phyloP scores from a whole-genome alignment of 2,113 vertebrate species.

The Petrocephalus zakoni region DNA sequence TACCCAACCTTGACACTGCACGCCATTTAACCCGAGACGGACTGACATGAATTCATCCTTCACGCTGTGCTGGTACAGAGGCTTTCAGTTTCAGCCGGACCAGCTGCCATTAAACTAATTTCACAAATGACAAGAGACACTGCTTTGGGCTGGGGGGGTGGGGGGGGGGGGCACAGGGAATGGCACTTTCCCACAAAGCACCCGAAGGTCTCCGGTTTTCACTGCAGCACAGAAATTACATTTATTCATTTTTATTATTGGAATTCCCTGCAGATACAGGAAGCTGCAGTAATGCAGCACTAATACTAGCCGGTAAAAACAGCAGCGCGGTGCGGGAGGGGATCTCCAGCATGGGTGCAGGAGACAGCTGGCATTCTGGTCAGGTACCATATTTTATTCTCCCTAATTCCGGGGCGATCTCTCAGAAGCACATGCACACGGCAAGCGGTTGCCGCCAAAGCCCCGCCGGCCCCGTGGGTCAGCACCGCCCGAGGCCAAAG shows the following conservation, averaged over 20 bases:
- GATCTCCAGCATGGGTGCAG: neutral
- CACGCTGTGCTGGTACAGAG: neutral
- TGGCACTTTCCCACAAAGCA: neutral
- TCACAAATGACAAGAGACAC: slow-evolving; percentile 32
- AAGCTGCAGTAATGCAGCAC: neutral
- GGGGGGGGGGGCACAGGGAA: neutral
- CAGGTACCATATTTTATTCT: neutral
- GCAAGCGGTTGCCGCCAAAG: neutral
- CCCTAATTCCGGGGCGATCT: neutral
- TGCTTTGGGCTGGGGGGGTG: neutral
- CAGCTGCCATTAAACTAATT: slow-evolving; percentile 34
- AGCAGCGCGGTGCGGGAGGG: neutral
- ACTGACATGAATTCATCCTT: slow-evolving; percentile 23
- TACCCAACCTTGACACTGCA: slow-evolving; percentile 41
- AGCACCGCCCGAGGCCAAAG: neutral
- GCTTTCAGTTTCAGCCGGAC: neutral
- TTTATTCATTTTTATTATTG: slow-evolving; percentile 14
- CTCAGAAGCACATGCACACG: neutral
- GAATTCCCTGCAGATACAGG: neutral
- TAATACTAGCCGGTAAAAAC: neutral
- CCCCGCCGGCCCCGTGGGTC: neutral
- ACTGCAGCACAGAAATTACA: neutral
- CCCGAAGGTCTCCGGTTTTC: neutral
- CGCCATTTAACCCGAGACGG: slow-evolving; percentile 24
- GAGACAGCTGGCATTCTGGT: neutral